Base-by-base conservation (phyloP, 2,888 invertebrate species). In the Hydrotaea cyrtoneurina region DNA sequence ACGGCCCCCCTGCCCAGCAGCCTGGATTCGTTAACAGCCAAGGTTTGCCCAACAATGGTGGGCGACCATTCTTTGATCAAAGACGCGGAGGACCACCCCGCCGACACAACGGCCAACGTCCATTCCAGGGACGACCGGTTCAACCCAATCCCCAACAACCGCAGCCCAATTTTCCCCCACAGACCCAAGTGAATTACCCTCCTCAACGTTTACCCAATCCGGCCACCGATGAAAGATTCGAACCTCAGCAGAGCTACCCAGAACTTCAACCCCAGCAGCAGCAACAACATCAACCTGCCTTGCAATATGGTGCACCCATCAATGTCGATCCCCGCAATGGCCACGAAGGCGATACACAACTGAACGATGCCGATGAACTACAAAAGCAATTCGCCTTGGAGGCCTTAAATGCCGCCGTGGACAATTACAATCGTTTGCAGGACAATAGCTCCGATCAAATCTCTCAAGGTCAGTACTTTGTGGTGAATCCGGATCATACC, bases 381-480 rank as follows among this genome's bases (percentile, higher is more conserved):
- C 84, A 86, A 59, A 82, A 85, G 36, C 85, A 83, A 46, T 84
- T 71, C 21, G 86, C 86, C 19, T 78, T 88, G 21, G 87, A 88
- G 64, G 88, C 86, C 4, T 73, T 88, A 17, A 87, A 86, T 75
- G 85, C 83, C 13, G 88, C 87, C 8, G 80, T 86, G 1, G 84
- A 87, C 8, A 85, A 86, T 55, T 88, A 87, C 31, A 86, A 86
- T 75, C 86, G 87, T 31, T 85, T 79, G 23, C 85, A 78, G 55
- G 79, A 78, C 7, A 81, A 86, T 15, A 75, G 78, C 13, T 71
- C 36, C 23, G 78, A 85, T 26, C 73, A 78, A 23, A 79, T 79
- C 21, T 87, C 88, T 5, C 88, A 90, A 31, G 93, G 93, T 0
- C 92, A 92, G 74, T 93, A 93, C 80, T 93, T 92, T 80, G 88